Conservation (phyloP, 2,113 vertebrate species). For the Cephalopterus ornatus region DNA sequence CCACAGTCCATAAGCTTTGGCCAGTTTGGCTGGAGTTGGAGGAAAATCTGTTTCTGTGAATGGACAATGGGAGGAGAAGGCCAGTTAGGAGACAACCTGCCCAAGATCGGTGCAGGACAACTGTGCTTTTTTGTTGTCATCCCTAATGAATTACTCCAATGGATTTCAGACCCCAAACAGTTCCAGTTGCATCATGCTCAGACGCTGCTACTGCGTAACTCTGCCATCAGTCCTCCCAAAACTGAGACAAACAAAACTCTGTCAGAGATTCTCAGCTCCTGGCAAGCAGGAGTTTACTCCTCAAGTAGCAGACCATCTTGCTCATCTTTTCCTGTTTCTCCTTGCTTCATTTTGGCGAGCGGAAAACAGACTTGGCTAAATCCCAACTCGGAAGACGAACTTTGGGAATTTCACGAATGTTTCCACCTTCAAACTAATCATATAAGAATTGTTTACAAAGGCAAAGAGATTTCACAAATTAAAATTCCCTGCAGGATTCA, state of each 20-base stretch:
- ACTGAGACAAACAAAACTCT: neutral
- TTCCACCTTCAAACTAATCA: neutral
- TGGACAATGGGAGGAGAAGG: neutral
- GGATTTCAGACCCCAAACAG: neutral
- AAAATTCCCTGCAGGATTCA: neutral
- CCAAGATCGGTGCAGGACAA: neutral
- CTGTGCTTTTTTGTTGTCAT: rapidly evolving
- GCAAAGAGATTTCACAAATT: neutral
- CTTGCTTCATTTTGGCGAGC: neutral
- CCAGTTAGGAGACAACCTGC: neutral
- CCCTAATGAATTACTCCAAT: neutral
- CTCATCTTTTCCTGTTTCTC: neutral
- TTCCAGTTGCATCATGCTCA: neutral
- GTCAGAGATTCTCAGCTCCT: neutral
- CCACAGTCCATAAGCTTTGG: neutral
- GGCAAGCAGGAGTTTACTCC: neutral
- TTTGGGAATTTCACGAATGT: neutral
- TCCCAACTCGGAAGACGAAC: neutral
- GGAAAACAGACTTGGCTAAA: neutral
- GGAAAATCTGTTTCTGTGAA: neutral
- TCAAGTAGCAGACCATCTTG: neutral
- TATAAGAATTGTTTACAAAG: neutral
- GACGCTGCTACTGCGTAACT: neutral
- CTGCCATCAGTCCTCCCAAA: neutral
- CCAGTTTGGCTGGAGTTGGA: neutral